Evolutionary conservation across 2,888 invertebrate species (phyloP), one percentile per base, ranked within the genome.

Genomic region (Sceliomorpha sp.): DNA sequence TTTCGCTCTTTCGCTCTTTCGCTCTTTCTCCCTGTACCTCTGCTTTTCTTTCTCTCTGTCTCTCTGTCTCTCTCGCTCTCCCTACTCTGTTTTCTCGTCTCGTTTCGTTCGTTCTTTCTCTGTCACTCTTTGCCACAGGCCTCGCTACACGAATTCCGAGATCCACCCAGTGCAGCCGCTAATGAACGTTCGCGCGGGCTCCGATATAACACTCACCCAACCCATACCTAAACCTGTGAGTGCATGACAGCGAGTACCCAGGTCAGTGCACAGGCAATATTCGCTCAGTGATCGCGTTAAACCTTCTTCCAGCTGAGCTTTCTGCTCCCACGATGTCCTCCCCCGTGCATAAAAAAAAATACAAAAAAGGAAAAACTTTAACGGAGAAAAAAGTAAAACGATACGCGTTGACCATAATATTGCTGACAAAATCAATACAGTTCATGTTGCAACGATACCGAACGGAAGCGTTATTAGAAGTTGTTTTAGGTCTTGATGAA

Each of bases 171-270:
- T 77, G 76, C 76, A 78, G 77, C 78, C 80, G 79, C 81, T 81
- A 81, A 81, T 81, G 81, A 81, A 81, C 79, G 79, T 78, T 77
- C 81, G 77, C 77, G 77, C 74, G 75, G 73, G 73, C 75, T 69
- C 63, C 75, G 76, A 72, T 74, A 76, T 76, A 59, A 55, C 63
- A 51, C 63, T 42, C 50, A 45, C 55, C 55, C 32, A 27, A 48
- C 60, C 45, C 60, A 50, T 10, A 14, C 37, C n/a, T 13, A 20
- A 7, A 34, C 20, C 13, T 45, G 31, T 34, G 74, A 75, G 76
- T 76, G 78, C 75, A 79, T 70, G 79, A 80, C 77, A 76, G 60
- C 78, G 76, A 79, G 74, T 75, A 77, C 79, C 80, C 78, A 51
- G 76, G 73, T 73, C 75, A 73, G 74, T 75, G 69, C 73, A 77